phyloP scores from a whole-genome alignment of 1,140 invertebrate genomes.

The Bombyx mori region DNA sequence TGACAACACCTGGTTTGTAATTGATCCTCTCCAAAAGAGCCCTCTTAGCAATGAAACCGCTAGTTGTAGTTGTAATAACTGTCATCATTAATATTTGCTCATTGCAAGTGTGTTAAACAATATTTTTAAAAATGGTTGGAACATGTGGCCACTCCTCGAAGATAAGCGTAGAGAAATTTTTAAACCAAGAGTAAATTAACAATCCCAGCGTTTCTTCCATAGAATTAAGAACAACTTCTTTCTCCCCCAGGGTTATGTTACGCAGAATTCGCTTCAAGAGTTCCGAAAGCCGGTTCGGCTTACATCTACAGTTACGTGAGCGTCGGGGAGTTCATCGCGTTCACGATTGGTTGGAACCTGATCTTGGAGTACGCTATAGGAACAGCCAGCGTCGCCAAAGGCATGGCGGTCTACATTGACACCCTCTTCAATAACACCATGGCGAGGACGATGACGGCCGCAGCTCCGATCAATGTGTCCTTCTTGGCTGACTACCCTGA shows the following conservation, averaged over 20 bases:
- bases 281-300: constrained; percentile 88
- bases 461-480: constrained; percentile 80
- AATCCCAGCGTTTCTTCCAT: too few species aligned
- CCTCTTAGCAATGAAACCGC: too few species aligned
- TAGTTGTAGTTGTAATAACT: too few species aligned
- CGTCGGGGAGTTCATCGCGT: constrained; percentile 87
- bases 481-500: constrained; percentile 88
- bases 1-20: too few species aligned
- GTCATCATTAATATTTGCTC: too few species aligned
- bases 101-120: too few species aligned
- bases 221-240: too few species aligned
- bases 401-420: constrained; percentile 93
- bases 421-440: constrained; percentile 83
- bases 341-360: constrained; percentile 90
- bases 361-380: constrained; percentile 91
- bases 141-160: too few species aligned
- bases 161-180: too few species aligned
- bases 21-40: too few species aligned
- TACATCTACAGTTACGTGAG: constrained; percentile 93
- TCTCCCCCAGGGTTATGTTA: constrained; percentile 79
- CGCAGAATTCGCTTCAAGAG: constrained; percentile 89
- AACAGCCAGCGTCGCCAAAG: constrained; percentile 90
- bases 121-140: too few species aligned
- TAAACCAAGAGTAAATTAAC: too few species aligned
- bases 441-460: constrained; percentile 74